These are phyloP conservation scores for Spodoptera picta DNA, from an alignment of 2,888 invertebrate species.

Conservation along the genomic window DNA sequence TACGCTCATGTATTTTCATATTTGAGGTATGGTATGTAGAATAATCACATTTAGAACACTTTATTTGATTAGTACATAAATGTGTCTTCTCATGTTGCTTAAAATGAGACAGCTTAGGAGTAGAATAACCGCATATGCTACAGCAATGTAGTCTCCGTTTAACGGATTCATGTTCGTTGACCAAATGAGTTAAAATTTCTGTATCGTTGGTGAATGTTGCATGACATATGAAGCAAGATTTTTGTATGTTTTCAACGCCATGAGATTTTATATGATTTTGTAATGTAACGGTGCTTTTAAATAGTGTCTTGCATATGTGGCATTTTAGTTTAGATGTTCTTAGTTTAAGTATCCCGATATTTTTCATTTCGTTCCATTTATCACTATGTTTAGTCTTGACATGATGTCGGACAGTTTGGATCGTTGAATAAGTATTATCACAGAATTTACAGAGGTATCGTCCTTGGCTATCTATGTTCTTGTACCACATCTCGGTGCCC, in stretches of 20 bases:
- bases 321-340: conserved; percentile 38
- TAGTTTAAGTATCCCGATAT: not conserved
- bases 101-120: conserved; percentile 45
- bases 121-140: conserved; percentile 42
- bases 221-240: conserved; percentile 36
- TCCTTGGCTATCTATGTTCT: conserved; percentile 17
- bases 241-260: conserved; percentile 19
- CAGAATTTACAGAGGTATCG: conserved; percentile 56
- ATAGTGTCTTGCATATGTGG: conserved; percentile 37
- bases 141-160: conserved; percentile 33
- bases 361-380: conserved; percentile 25
- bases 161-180: conserved; percentile 10
- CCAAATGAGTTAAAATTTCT: conserved; percentile 30
- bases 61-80: not conserved
- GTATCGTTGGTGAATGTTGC: conserved; percentile 24
- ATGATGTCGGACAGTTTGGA: conserved; percentile 47
- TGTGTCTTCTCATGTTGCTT: conserved; percentile 48
- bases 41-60: conserved; percentile 43
- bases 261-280: conserved; percentile 35
- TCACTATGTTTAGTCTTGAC: conserved; percentile 34
- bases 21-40: conserved; percentile 53
- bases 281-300: conserved; percentile 19
- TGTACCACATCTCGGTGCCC: conserved; percentile 36
- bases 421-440: conserved; percentile 58
- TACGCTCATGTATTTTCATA: conserved; percentile 64